Conservation (phyloP, 92 coral and sea anemone species). For the Isaurus tuberculatus region DNA sequence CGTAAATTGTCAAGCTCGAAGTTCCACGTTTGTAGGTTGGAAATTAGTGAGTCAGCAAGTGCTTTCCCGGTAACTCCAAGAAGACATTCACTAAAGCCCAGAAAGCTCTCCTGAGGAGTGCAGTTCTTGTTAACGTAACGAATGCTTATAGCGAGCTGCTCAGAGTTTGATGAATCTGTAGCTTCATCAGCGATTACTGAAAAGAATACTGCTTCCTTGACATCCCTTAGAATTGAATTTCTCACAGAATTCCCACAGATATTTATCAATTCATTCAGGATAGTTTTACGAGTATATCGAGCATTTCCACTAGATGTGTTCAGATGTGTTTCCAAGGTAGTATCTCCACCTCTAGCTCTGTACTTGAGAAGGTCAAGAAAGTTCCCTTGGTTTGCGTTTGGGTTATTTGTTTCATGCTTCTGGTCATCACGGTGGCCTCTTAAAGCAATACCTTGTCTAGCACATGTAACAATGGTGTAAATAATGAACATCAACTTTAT, state of each 20-base stretch:
- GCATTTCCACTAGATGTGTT: conserved; percentile 34
- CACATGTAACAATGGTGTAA: conserved; percentile 49
- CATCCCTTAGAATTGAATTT: neutral
- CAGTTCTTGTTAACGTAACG: neutral
- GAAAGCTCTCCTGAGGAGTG: neutral
- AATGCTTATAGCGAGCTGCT: neutral
- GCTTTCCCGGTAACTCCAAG: neutral
- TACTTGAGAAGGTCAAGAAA: conserved; percentile 34
- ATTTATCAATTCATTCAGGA: conserved; percentile 53
- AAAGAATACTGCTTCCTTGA: neutral
- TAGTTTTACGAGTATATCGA: conserved; percentile 44
- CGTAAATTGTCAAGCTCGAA: neutral
- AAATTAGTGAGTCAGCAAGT: neutral
- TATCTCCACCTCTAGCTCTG: conserved; percentile 46
- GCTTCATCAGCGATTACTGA: neutral
- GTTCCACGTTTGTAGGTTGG: neutral
- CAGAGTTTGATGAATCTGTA: neutral
- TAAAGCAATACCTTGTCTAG: conserved; percentile 45
- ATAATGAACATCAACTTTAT: conserved; percentile 44
- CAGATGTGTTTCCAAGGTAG: conserved; percentile 21
- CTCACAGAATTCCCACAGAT: conserved; percentile 17
- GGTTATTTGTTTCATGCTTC: conserved; percentile 33
- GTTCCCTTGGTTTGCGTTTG: conserved; percentile 46
- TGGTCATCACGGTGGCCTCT: conserved; percentile 56
- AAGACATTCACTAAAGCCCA: neutral